A percentile compares a stretch with the other conserved stretches of the same genome.
Evolutionary conservation across 2,888 invertebrate genomes (phyloP).

Genomic region (Dasysyrphus albostriatus): DNA sequence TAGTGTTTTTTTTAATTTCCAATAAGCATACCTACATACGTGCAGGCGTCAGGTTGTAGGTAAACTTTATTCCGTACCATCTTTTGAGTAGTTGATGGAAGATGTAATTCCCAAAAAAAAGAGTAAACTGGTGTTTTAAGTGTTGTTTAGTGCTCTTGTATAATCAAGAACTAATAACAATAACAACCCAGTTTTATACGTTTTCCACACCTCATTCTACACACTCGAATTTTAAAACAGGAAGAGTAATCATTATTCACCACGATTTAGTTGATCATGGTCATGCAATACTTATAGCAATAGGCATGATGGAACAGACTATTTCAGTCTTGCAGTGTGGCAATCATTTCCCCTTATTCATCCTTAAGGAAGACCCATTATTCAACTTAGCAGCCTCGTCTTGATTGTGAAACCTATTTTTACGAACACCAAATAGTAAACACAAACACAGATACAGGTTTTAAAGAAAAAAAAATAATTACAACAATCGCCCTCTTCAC

Average conservation of each 20-base stretch:
- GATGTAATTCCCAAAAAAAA: constrained; percentile 21
- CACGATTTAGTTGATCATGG: background rate
- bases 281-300: background rate
- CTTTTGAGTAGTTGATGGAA: background rate
- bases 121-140: background rate
- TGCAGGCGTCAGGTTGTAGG: background rate
- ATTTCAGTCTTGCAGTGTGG: background rate
- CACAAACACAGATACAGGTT: constrained; percentile 38
- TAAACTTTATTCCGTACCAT: background rate
- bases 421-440: constrained; percentile 44
- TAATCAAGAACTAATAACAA: background rate
- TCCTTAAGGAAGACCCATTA: constrained; percentile 4
- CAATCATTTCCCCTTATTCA: background rate
- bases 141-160: background rate
- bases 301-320: background rate
- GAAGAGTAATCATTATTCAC: background rate
- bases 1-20: background rate
- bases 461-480: constrained; percentile 36
- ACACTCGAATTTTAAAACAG: background rate
- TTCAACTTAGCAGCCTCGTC: background rate
- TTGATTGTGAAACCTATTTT: background rate
- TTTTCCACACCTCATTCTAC: constrained; percentile 12
- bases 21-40: no score
- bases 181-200: background rate
- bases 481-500: constrained; percentile 8